Percentiles rank a stretch among this genome's conserved stretches.
Conservation (phyloP, 2,888 invertebrate species). For the Lithophane socia region DNA sequence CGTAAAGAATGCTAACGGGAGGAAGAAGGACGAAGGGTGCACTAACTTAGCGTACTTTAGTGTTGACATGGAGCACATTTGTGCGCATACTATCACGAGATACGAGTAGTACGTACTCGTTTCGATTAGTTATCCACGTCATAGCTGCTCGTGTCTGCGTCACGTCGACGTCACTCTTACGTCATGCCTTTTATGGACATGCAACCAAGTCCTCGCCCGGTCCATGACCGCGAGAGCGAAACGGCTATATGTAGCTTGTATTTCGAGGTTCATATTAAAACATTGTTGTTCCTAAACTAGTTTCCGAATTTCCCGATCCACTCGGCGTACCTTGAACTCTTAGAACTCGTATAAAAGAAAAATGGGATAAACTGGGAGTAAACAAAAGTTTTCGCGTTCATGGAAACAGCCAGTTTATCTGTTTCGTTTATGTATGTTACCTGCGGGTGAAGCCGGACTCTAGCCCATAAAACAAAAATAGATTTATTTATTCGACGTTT, state of each 20-base stretch:
- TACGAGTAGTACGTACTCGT: conserved; percentile 52
- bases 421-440: conserved; percentile 67
- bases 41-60: conserved; percentile 56
- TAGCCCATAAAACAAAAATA: conserved; percentile 72
- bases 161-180: conserved; percentile 68
- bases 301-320: conserved; percentile 50
- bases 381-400: conserved; percentile 64
- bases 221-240: conserved; percentile 61
- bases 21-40: conserved; percentile 44
- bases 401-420: conserved; percentile 61
- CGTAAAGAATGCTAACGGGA: conserved; percentile 53
- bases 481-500: conserved; percentile 69
- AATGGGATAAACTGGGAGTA: conserved; percentile 55
- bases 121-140: conserved; percentile 63
- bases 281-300: conserved; percentile 54
- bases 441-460: conserved; percentile 64
- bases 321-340: conserved; percentile 60
- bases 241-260: conserved; percentile 11
- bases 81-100: conserved; percentile 58
- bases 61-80: conserved; percentile 54
- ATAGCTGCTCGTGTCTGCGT: conserved; percentile 61
- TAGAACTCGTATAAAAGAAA: conserved; percentile 60
- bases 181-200: conserved; percentile 64
- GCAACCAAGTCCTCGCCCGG: conserved; percentile 48
- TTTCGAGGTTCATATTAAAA: conserved; percentile 47